Base-by-base conservation (phyloP, 2,888 invertebrate genomes). In the Acleris holmiana region DNA sequence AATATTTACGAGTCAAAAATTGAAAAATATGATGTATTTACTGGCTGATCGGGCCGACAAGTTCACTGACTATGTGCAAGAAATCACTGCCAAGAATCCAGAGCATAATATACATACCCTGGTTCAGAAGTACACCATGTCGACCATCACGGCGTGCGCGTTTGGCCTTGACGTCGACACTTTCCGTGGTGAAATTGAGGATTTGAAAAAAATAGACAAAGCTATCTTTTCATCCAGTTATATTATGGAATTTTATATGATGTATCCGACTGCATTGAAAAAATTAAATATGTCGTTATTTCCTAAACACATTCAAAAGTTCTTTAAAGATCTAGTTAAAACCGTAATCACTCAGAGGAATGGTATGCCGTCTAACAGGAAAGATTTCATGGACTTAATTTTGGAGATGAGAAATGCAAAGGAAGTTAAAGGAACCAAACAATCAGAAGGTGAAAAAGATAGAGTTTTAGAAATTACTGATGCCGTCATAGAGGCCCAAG, bases 401-500 rank as follows among this genome's bases (percentile, higher is more conserved):
- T 56, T 69, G 23, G 66, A 68, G 40, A 49, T 70, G n/a, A 57
- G 60, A 25, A 17, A 66, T 17, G n/a, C 58, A 47, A 69, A 65
- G 13, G 10, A 25, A 35, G 44, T 51, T 3, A n/a, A 23, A 15
- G 60, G 53, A 7, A 29, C 29, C 17, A 56, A 61, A n/a, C 55
- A 46, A 35, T 46, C 13, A 3, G 55, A 49, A 6, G 50, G 55
- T 44, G 49, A 69, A n/a, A 47, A 60, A 17, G 54, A 64, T 25
- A 23, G 47, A 17, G 48, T 66, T 13, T 56, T 82, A 21, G 78
- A 82, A 66, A 67, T 87, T 13, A 80, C 81, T 4, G 80, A 86
- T 0, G 75, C 73, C 18, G 50, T 86, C 0, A 83, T 89, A 19
- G 79, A 81, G 1, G 85, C 89, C 0, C 89, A 92, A 70, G 84